Percentiles rank a stretch among this genome's conserved stretches.
Evolutionary conservation across 1,140 invertebrate species (phyloP).

Genomic region (Papilio xuthus): DNA sequence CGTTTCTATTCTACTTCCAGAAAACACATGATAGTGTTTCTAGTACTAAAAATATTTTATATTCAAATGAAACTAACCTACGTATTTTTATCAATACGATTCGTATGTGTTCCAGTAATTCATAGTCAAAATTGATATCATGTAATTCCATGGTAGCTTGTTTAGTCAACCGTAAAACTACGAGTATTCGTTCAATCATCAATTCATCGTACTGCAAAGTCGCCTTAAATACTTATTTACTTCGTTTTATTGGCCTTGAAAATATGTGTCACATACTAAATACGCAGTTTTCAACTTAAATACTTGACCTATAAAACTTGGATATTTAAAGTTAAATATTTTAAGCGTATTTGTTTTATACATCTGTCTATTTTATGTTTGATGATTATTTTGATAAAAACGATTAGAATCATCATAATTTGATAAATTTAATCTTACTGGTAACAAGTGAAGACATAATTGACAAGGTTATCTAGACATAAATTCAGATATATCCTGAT

Average conservation of each 20-base stretch:
- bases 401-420: neutral
- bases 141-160: neutral
- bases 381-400: neutral
- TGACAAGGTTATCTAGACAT: neutral
- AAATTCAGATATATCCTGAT: too few species aligned
- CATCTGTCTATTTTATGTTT: neutral
- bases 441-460: neutral
- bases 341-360: neutral
- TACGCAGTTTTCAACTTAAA: neutral
- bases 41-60: neutral
- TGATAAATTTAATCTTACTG: neutral
- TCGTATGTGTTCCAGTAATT: neutral
- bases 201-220: neutral
- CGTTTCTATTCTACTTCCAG: neutral
- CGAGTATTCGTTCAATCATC: neutral
- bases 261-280: neutral
- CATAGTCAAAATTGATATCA: neutral
- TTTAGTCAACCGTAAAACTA: neutral
- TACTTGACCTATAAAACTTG: neutral
- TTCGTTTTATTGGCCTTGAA: neutral
- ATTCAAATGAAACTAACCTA: neutral
- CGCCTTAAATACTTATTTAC: neutral
- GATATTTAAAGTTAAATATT: neutral
- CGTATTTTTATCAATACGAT: neutral
- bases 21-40: neutral